phyloP scores from a whole-genome alignment of 2,113 vertebrate genomes.

The Cephalopholis sonnerati region DNA sequence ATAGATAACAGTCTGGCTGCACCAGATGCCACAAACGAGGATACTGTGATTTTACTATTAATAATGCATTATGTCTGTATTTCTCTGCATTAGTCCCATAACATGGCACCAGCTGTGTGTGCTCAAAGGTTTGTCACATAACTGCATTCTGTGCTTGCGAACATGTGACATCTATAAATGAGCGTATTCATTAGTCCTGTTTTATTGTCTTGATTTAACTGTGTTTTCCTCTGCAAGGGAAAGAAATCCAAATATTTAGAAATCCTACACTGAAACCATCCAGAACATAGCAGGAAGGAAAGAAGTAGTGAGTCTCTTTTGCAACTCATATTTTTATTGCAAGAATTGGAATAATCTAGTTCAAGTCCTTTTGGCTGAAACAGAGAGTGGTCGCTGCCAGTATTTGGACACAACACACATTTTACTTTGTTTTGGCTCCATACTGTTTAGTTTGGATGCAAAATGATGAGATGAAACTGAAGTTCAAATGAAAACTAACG shows the following conservation, averaged over 20 bases:
- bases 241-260: background rate
- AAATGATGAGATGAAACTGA: constrained; percentile 14
- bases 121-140: background rate
- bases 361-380: constrained; percentile 22
- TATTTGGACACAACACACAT: background rate
- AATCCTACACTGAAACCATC: constrained; percentile 1
- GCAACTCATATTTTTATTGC: constrained; percentile 3
- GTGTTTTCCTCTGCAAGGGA: background rate
- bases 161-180: constrained; percentile 6
- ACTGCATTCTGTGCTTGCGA: background rate
- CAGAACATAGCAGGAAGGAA: background rate
- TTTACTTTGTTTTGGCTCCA: background rate
- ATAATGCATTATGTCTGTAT: background rate
- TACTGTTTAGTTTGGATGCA: background rate
- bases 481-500: background rate
- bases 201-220: constrained; percentile 15
- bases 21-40: constrained; percentile 6
- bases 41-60: background rate
- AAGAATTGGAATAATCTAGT: constrained; percentile 9
- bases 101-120: background rate
- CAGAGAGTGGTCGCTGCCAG: background rate
- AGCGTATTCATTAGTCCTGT: constrained; percentile 8
- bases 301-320: background rate
- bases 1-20: background rate
- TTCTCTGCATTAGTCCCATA: background rate